A percentile compares a stretch with the other conserved stretches of the same genome.
These are phyloP conservation scores for Mechanitis messenoides DNA, from an alignment of 2,888 invertebrate species.

Conservation along the genomic window DNA sequence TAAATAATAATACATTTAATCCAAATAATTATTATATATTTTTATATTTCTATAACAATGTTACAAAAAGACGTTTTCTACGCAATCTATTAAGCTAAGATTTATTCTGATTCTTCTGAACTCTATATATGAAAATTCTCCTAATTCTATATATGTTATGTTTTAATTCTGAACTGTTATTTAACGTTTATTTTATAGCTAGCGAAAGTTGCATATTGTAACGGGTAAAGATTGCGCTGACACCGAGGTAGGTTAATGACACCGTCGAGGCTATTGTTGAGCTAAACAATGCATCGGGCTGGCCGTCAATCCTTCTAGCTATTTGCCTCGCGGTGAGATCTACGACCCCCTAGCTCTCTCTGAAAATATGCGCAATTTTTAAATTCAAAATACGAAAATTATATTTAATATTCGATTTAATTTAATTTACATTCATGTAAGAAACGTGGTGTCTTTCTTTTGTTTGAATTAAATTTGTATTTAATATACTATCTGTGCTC, in stretches of 20 bases:
- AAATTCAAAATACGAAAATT: constrained; percentile 36
- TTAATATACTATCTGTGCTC: no score
- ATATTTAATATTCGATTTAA: no score
- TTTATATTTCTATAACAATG: no score
- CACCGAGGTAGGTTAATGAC: constrained; percentile 73
- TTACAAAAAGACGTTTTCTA: no score
- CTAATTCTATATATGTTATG: background rate
- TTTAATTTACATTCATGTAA: no score
- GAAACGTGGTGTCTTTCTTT: no score
- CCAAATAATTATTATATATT: no score
- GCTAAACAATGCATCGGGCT: constrained; percentile 68
- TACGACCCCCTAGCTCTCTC: constrained; percentile 51
- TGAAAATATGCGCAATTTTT: constrained; percentile 47
- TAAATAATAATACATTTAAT: no score
- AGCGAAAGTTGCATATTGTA: constrained; percentile 23
- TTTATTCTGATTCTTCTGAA: no score
- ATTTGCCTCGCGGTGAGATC: constrained; percentile 64
- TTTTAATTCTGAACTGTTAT: background rate
- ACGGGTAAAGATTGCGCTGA: constrained; percentile 40
- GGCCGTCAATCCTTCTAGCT: constrained; percentile 64
- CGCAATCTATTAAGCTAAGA: no score
- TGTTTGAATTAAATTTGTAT: no score
- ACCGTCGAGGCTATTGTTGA: constrained; percentile 73
- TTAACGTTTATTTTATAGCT: constrained; percentile 10
- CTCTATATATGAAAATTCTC: background rate